Percentiles rank a stretch among this genome's conserved stretches.
Evolutionary conservation across 2,797 vertebrate genomes (phyloP).

Genomic region (Euthynnus affinis): DNA sequence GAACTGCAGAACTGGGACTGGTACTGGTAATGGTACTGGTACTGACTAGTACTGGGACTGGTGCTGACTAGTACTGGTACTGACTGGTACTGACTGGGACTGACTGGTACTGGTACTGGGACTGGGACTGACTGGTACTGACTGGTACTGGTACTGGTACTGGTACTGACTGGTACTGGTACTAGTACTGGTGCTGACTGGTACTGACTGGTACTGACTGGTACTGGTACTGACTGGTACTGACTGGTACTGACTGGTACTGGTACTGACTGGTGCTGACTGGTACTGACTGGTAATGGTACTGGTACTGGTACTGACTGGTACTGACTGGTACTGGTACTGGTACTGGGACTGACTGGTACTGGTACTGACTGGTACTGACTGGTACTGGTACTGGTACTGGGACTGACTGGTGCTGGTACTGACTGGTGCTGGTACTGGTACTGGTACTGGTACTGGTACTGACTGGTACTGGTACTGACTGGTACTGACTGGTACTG

Average conservation of each 20-base stretch:
- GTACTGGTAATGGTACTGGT: background rate
- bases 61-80: no score
- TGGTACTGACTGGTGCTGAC: background rate
- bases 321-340: background rate
- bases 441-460: slow-evolving; percentile 57
- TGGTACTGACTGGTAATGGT: no score
- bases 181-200: background rate
- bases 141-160: no score
- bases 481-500: no score
- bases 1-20: no score
- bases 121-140: no score
- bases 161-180: slow-evolving; percentile 57
- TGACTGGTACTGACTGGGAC: slow-evolving; percentile 56
- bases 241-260: background rate
- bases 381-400: background rate
- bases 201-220: no score
- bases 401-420: no score
- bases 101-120: background rate
- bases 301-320: slow-evolving; percentile 61
- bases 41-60: background rate
- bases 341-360: no score
- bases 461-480: background rate
- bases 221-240: slow-evolving; percentile 63
- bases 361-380: background rate
- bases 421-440: no score